phyloP scores from a whole-genome alignment of 1,140 invertebrate genomes.

The Eupristina koningsbergeri region DNA sequence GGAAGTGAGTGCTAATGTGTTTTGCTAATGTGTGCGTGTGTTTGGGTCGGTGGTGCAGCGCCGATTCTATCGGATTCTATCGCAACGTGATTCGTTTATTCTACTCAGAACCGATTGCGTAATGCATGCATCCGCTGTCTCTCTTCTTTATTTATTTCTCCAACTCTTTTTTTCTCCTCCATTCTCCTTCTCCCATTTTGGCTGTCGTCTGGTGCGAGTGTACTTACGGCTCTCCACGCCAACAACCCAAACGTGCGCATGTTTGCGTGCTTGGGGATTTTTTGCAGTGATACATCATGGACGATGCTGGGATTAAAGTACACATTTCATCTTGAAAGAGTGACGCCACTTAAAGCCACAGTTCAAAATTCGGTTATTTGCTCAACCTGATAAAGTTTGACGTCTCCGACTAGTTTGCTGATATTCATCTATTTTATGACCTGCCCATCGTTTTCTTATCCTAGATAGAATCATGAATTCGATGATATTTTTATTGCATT shows the following conservation, averaged over 20 bases:
- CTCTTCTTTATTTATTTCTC: conserved; percentile 23
- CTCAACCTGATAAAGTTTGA: not conserved
- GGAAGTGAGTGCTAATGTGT: too few relatives aligned
- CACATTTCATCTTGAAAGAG: not conserved
- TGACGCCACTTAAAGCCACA: not conserved
- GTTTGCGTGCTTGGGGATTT: not conserved
- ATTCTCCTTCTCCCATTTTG: not conserved
- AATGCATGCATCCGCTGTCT: conserved; percentile 56
- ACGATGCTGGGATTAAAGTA: too few relatives aligned
- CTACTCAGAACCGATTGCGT: conserved; percentile 57
- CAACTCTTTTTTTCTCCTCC: too few relatives aligned
- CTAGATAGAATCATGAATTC: not conserved
- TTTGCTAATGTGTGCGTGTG: too few relatives aligned
- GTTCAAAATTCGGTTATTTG: not conserved
- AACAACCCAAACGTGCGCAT: not conserved
- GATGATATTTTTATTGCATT: not conserved
- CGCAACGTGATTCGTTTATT: conserved; percentile 55
- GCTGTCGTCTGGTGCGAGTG: not conserved
- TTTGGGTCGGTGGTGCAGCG: too few relatives aligned
- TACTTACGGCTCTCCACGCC: not conserved
- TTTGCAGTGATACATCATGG: not conserved
- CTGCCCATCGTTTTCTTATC: not conserved
- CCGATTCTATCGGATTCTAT: too few relatives aligned
- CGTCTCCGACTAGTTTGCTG: not conserved
- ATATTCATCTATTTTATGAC: not conserved